These are phyloP conservation scores for Argyresthia albistria DNA, from an alignment of 2,888 invertebrate genomes.

Conservation along the genomic window DNA sequence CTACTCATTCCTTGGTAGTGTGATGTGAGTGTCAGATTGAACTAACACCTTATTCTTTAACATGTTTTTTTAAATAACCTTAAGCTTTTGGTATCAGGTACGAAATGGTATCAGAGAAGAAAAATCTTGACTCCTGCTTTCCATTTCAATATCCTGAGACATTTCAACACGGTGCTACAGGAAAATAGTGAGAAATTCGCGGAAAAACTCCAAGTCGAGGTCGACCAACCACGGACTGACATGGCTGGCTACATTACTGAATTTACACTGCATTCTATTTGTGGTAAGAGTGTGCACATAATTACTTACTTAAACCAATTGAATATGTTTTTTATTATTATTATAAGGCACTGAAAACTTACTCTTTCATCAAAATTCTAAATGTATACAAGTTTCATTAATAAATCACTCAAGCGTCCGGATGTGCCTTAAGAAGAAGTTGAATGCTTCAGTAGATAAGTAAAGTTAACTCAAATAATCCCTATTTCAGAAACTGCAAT, in stretches of 20 bases:
- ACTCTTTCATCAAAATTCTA: no score
- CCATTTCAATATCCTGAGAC: constrained; percentile 74
- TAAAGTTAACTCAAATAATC: background rate
- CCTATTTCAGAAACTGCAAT: constrained; percentile 74
- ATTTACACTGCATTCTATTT: constrained; percentile 73
- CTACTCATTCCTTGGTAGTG: no score
- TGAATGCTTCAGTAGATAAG: no score
- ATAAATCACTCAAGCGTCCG: no score
- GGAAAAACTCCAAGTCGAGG: constrained; percentile 26
- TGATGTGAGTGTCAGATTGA: no score
- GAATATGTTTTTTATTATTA: background rate
- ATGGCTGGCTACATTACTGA: constrained; percentile 73
- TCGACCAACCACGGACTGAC: constrained; percentile 38
- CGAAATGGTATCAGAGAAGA: constrained; percentile 74
- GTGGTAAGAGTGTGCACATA: constrained; percentile 60
- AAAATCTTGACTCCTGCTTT: constrained; percentile 76
- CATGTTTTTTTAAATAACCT: no score
- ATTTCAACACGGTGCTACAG: constrained; percentile 46
- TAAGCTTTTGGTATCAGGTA: constrained; percentile 31
- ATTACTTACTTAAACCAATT: background rate
- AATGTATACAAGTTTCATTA: background rate
- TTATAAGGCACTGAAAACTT: no score
- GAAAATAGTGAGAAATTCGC: constrained; percentile 53
- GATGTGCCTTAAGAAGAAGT: no score
- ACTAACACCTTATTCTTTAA: no score